A percentile compares a stretch with the other conserved stretches of the same genome.
These are phyloP conservation scores for Neogobius melanostomus DNA, from an alignment of 2,113 vertebrate genomes.

Conservation along the genomic window DNA sequence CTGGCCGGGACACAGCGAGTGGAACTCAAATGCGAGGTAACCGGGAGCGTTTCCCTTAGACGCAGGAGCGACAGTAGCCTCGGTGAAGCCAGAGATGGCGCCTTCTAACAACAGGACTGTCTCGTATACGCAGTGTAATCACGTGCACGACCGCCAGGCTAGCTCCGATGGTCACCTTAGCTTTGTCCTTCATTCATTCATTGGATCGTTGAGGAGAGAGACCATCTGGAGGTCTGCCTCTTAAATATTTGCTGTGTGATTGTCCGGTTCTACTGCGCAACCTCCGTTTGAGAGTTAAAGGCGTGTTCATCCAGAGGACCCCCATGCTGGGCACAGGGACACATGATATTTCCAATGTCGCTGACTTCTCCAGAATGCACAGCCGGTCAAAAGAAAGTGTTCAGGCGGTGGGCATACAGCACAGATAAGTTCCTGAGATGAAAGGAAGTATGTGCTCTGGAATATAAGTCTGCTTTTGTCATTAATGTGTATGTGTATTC, in stretches of 20 bases:
- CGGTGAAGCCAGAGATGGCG: not conserved
- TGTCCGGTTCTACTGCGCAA: not conserved
- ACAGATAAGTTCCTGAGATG: not conserved
- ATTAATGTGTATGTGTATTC: not conserved
- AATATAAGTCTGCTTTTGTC: no score
- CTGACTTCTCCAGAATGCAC: conserved; percentile 6
- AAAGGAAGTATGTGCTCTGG: not conserved
- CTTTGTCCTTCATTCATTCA: not conserved
- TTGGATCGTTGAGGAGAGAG: not conserved
- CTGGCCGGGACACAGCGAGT: conserved; percentile 15
- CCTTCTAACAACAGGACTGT: not conserved
- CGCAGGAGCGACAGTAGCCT: not conserved
- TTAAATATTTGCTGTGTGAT: not conserved
- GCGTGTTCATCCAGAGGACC: not conserved
- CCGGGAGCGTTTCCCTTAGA: not conserved
- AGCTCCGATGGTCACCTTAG: not conserved
- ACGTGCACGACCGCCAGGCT: not conserved
- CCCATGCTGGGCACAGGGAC: not conserved
- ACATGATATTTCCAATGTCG: conserved; percentile 16
- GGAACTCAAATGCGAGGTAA: conserved; percentile 46
- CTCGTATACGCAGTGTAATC: not conserved
- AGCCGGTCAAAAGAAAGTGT: not conserved
- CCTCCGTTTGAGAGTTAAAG: not conserved
- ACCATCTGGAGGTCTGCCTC: not conserved
- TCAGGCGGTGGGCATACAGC: not conserved